Base-by-base conservation (phyloP, 2,113 vertebrate species). In the Synchiropus splendidus region DNA sequence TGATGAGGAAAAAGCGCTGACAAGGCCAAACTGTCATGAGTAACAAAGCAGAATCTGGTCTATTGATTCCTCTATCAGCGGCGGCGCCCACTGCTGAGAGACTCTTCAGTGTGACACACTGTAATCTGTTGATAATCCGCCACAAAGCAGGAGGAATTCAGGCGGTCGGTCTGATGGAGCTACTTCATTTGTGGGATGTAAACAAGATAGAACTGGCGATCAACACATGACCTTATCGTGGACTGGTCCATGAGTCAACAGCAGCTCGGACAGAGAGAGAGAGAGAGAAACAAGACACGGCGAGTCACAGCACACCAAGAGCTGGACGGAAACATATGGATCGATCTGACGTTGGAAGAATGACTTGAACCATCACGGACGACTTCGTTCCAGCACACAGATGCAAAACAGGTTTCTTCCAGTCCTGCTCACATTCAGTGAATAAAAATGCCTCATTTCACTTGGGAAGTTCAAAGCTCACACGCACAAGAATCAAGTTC, bases 51-150 rank as follows among this genome's bases (percentile, higher is more conserved):
- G 11, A 67, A 65, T 58, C 51, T 50, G 57, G 70, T 54, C 27
- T 36, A 69, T 61, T 51, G 59, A 74, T 77, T 71, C 64, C 32
- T 59, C 46, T 45, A 64, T 60, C 43, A 46, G 31, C 45, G 21
- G 58, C 48, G 21, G 21, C 21, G 54, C 45, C 42, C 46, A 40
- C 50, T 59, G 58, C 59, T 66, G 38, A 51, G 60, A 37, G 53
- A 58, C 41, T 55, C 58, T 67, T 67, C 31, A 56, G 39, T 58
- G 45, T 64, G 57, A 67, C 65, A 65, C 64, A 67, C 46, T 13
- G 18, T 75, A 67, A 78, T 71, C 67, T 68, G 54, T 14, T 54
- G 53, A 46, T 70, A 79, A 77, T 67, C 76, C 67, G 58, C 63
- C 42, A 67, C 36, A 36, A 53, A 60, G 60, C 58, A 45, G 43